Conservation (phyloP, 2,113 vertebrate genomes). For the Bujurquina vittata region DNA sequence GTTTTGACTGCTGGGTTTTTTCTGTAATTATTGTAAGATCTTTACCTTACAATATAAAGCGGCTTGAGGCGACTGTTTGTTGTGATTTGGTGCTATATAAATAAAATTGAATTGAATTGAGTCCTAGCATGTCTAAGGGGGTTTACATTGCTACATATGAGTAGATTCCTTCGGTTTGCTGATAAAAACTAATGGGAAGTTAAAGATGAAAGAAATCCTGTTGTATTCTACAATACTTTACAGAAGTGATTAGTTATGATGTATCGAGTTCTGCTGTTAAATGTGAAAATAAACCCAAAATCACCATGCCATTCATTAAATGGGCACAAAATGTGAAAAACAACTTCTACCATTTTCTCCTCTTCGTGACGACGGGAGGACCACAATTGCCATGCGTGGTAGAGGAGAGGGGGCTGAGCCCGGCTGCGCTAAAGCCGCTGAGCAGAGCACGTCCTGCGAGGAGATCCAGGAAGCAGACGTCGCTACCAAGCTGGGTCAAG, state of each 20-base stretch:
- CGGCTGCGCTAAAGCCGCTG: conserved; percentile 10
- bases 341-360: conserved; percentile 21
- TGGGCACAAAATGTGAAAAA: not conserved
- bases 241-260: not conserved
- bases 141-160: no score
- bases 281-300: not conserved
- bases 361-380: conserved; percentile 29
- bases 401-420: conserved; percentile 11
- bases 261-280: not conserved
- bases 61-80: no score
- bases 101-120: no score
- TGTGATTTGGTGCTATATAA: no score
- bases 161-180: not conserved
- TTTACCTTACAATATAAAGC: no score
- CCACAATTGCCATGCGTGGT: conserved; percentile 42
- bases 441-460: conserved; percentile 50
- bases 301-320: not conserved
- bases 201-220: not conserved
- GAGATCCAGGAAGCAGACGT: conserved; percentile 67
- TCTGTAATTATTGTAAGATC: no score
- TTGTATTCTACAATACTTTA: not conserved
- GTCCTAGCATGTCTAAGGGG: no score
- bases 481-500: conserved; percentile 42
- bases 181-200: not conserved
- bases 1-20: no score